phyloP scores from a whole-genome alignment of 2,797 vertebrate genomes.

The Sparidentex hasta region DNA sequence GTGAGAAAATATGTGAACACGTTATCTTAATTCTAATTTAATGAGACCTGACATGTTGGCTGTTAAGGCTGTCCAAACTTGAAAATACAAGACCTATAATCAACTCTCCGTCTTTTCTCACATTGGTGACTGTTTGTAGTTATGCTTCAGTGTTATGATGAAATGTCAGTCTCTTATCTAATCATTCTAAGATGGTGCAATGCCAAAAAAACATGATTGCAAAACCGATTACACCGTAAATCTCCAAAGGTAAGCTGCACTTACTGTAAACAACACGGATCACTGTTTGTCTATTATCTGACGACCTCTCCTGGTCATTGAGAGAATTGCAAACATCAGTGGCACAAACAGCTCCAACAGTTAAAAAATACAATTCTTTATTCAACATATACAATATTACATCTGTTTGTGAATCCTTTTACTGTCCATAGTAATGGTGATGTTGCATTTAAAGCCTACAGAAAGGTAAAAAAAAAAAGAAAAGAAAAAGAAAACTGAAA shows the following conservation, averaged over 20 bases:
- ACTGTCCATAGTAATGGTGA: conserved; percentile 45
- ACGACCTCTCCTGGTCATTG: conserved; percentile 67
- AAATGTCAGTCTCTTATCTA: background rate
- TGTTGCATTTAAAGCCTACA: conserved; percentile 34
- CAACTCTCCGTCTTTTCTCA: background rate
- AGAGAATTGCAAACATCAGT: conserved; percentile 25
- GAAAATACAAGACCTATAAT: background rate
- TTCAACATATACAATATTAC: conserved; percentile 64
- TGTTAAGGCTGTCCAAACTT: background rate
- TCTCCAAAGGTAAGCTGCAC: background rate
- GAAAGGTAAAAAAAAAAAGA: conserved; percentile 49
- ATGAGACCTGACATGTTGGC: background rate
- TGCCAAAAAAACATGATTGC: conserved; percentile 15
- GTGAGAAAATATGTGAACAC: background rate
- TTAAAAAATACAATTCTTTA: conserved; percentile 78
- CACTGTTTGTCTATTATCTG: conserved; percentile 33
- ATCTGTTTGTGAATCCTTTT: conserved; percentile 58
- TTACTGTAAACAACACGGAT: background rate
- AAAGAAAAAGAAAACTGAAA: conserved; percentile 33
- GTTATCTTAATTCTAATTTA: conserved; percentile 3
- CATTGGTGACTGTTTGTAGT: background rate
- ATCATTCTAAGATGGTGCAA: conserved; percentile 12
- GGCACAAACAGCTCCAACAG: background rate
- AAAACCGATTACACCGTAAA: conserved; percentile 3
- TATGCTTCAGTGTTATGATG: background rate